phyloP scores from a whole-genome alignment of 2,888 invertebrate genomes.

The Tineola bisselliella region DNA sequence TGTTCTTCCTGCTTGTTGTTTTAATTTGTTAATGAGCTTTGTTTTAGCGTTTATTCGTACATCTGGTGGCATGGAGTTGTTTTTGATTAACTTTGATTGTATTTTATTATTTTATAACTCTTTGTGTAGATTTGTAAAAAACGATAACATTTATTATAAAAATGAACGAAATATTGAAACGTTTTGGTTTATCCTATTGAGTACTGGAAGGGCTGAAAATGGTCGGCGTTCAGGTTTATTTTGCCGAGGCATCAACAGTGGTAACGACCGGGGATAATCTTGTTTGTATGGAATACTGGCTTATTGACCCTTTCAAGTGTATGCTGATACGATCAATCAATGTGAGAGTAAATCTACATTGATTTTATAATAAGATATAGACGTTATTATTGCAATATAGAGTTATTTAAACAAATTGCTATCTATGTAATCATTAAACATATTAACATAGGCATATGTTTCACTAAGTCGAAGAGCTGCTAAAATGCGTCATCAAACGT shows the following conservation, averaged over 20 bases:
- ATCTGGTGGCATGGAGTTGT: not conserved
- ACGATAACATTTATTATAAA: not conserved
- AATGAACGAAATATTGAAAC: not conserved
- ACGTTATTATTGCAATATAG: no score
- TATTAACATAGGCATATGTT: no score
- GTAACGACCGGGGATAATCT: conserved; percentile 31
- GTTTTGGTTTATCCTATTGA: not conserved
- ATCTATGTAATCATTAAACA: no score
- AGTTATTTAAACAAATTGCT: no score
- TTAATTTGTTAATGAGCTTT: conserved; percentile 9
- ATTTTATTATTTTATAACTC: no score
- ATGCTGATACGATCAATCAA: conserved; percentile 12
- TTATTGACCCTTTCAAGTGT: conserved; percentile 12
- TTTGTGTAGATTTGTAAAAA: no score
- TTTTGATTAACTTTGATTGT: not conserved
- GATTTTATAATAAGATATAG: not conserved
- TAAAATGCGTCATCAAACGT: not conserved
- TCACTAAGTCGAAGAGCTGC: no score
- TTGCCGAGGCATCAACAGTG: conserved; percentile 15
- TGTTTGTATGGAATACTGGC: conserved; percentile 44
- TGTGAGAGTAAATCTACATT: not conserved
- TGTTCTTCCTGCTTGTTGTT: conserved; percentile 7
- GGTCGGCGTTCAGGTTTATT: not conserved
- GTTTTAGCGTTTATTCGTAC: not conserved
- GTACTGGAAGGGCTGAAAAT: not conserved